Evolutionary conservation across 2,797 vertebrate species (phyloP), one percentile per base, ranked within the genome.

Genomic region (Tauraco hartlaubi): DNA sequence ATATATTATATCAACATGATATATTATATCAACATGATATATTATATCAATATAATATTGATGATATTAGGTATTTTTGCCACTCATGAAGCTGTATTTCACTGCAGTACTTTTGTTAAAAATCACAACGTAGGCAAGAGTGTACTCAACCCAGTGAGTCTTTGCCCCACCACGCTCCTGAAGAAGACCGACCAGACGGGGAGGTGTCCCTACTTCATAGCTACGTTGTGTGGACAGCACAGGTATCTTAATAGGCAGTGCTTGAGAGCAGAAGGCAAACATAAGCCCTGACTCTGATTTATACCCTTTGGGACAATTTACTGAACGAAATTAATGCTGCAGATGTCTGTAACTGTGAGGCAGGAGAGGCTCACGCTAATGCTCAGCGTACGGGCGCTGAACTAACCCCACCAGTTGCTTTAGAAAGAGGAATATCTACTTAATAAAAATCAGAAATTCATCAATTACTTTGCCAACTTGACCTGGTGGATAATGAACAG

Each of bases 171-270:
- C 44, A 1, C 6, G 2, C 12, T 31, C 37, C 43, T 15, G 22
- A 21, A 52, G 52, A 71, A 80, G 59, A 39, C 7, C 44, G 54
- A 3, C 16, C 46, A 22, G n/a, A 5, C 2, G 15, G 55, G 6
- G 5, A 0, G 4, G 17, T 9, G 12, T 15, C 31, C 68, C 77
- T 11, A 19, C 20, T 43, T 2, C 4, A 0, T 1, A 37, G 58
- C 26, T 29, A 1, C 11, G 8, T 2, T 46, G 62, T 39, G n/a
- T 28, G 44, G 46, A 7, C 54, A 64, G 7, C 4, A 6, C 1
- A 26, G 19, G 14, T 20, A n/a, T 56, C 51, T 52, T 0, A 7
- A 33, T 0, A 21, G 9, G 1, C 16, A 33, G 44, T 15, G 25
- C 33, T 63, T 51, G 20, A 35, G 39, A 82, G 71, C 67, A 82